These are phyloP conservation scores for Microctonus aethiopoides DNA, from an alignment of 2,888 invertebrate species.

Conservation along the genomic window DNA sequence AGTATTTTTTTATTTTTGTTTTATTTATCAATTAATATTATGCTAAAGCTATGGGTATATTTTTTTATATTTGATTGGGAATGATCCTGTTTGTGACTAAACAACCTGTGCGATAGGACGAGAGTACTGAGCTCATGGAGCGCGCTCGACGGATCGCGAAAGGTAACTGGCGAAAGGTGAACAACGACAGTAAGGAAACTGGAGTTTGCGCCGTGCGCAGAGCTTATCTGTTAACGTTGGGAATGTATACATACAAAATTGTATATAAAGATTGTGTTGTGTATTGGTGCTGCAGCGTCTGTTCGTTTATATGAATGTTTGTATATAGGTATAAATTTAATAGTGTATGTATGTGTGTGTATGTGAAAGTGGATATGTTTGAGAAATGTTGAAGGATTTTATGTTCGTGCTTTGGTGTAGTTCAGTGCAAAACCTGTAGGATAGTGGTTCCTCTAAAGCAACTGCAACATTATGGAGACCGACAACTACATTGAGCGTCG, in stretches of 20 bases:
- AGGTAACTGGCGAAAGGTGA: constrained; percentile 58
- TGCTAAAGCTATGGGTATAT: no score
- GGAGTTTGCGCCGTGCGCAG: constrained; percentile 58
- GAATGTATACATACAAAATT: constrained; percentile 54
- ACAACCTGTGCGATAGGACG: not conserved
- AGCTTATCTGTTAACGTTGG: constrained; percentile 51
- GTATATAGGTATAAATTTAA: not conserved
- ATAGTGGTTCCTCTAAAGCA: no score
- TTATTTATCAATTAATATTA: no score
- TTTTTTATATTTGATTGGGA: not conserved
- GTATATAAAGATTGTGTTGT: not conserved
- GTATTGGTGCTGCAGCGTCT: not conserved
- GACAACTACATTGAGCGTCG: no score
- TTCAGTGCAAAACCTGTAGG: not conserved
- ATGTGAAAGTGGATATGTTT: not conserved
- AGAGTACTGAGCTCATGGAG: constrained; percentile 37
- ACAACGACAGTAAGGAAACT: constrained; percentile 51
- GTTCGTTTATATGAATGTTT: not conserved
- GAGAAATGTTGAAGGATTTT: not conserved
- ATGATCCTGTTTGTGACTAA: constrained; percentile 13
- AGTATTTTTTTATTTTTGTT: no score
- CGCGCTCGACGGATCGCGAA: constrained; percentile 61
- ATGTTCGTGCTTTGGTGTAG: not conserved
- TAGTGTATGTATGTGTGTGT: no score
- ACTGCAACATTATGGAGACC: no score